Evolutionary conservation across 2,888 invertebrate genomes (phyloP), one percentile per base, ranked within the genome.

Genomic region (Sympetrum striolatum): DNA sequence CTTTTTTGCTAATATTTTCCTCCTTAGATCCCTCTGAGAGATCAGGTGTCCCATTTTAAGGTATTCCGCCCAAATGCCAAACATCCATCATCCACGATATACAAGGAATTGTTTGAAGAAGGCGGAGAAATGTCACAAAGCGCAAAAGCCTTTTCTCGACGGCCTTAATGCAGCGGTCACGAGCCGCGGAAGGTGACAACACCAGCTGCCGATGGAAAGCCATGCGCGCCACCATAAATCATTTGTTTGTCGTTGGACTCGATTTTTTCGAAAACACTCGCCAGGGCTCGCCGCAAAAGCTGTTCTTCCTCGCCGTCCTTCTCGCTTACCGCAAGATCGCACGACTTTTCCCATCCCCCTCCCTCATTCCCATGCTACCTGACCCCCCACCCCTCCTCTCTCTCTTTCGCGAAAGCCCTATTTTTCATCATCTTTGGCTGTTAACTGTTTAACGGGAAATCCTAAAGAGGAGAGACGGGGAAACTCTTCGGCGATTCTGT

Each of bases 101-200:
- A 53, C 18, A 53, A 14, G 53, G 18, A 53, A 53, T 53, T 53
- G 15, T 35, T 53, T 58, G 35, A 18, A 10, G 5, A 48, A 25
- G 31, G 58, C 58, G 53, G 48, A 64, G 60, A 86, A 22, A 86
- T 39, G 60, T 39, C 86, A n/a, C 60, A n/a, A 86, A 60, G 86
- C 35, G 64, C 37, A 86, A 37, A 64, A 58, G 53, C 6, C 14
- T 31, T 10, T 73, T 73, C 73, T 8, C 25, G 73, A 31, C 64
- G n/a, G 8, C 64, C 60, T 25, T 86, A 86, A 86, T 86, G 60
- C 58, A 35, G 12, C 6, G n/a, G 22, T 86, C 86, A 86, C 86
- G 86, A 58, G 22, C 8, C 81, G 3, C 48, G 31, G 60, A 86
- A 86, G 86, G 86, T 86, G 86, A 86, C 86, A 86, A 86, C 60